These are phyloP conservation scores for Pangasianodon gigas DNA, from an alignment of 2,113 vertebrate genomes.

Conservation along the genomic window DNA sequence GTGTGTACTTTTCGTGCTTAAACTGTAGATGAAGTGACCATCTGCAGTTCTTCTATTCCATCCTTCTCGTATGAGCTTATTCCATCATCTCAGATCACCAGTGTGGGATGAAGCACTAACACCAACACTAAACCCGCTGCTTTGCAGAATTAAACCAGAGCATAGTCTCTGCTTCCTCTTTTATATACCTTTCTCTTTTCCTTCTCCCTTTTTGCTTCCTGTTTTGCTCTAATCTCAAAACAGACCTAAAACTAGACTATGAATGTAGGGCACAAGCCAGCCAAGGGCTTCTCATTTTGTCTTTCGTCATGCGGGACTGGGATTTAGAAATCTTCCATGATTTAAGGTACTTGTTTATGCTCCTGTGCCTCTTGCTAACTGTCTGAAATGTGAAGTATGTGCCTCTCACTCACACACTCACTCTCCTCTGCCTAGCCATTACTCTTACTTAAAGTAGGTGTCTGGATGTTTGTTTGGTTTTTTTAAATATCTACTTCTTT, in stretches of 20 bases:
- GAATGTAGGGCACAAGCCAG: conserved; percentile 72
- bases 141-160: conserved; percentile 24
- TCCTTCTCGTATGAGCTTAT: not conserved
- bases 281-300: conserved; percentile 60
- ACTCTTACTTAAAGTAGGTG: conserved; percentile 56
- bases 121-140: conserved; percentile 10
- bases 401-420: conserved; percentile 43
- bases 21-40: not conserved
- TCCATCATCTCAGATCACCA: not conserved
- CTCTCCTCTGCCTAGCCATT: conserved; percentile 55
- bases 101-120: not conserved
- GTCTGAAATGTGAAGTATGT: conserved; percentile 50
- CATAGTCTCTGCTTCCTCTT: conserved; percentile 60
- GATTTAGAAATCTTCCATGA: conserved; percentile 55
- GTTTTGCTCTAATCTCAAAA: conserved; percentile 25
- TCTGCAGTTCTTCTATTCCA: not conserved
- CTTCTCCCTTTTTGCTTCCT: conserved; percentile 24
- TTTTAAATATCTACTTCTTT: conserved; percentile 54
- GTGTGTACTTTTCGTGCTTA: not conserved
- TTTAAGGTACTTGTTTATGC: conserved; percentile 42
- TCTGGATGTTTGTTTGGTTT: conserved; percentile 62
- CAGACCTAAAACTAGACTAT: conserved; percentile 52
- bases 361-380: conserved; percentile 48
- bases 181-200: conserved; percentile 46
- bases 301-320: conserved; percentile 52